Conservation (phyloP, 2,113 vertebrate genomes). For the Xenopus borealis region DNA sequence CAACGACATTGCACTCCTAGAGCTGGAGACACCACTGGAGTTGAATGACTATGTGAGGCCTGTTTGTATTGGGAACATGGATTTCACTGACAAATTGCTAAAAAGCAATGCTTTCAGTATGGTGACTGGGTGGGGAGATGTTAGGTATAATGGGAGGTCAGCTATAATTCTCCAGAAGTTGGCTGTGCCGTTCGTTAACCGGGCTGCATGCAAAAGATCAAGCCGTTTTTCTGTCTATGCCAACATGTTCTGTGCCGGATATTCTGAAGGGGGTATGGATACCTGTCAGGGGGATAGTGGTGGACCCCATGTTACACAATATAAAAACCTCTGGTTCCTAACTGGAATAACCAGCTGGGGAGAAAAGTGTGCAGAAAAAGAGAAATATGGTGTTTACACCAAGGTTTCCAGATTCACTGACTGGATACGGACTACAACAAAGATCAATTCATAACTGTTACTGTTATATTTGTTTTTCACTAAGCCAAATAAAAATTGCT, state of each 20-base stretch:
- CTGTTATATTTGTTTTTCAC: background rate
- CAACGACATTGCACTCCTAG: constrained; percentile 83
- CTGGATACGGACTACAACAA: constrained; percentile 76
- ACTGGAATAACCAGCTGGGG: constrained; percentile 95
- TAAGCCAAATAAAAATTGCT: background rate
- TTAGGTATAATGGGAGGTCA: constrained; percentile 58
- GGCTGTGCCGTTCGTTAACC: constrained; percentile 74
- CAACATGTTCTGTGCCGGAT: constrained; percentile 90
- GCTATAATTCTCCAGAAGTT: constrained; percentile 70
- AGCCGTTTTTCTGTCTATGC: constrained; percentile 67
- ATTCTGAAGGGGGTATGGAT: constrained; percentile 62
- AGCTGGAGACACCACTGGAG: constrained; percentile 64
- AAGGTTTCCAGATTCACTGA: constrained; percentile 73
- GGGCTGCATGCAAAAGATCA: constrained; percentile 73
- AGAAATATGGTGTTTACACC: constrained; percentile 90
- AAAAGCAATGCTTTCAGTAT: constrained; percentile 60
- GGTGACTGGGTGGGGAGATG: constrained; percentile 85
- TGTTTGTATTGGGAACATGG: constrained; percentile 77
- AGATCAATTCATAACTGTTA: constrained; percentile 6
- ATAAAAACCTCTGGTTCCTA: constrained; percentile 78
- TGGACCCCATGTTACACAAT: constrained; percentile 75
- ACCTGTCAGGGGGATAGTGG: constrained; percentile 90
- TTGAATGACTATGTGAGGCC: constrained; percentile 70
- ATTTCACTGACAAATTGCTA: constrained; percentile 76
- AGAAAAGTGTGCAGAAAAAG: constrained; percentile 82